phyloP scores from a whole-genome alignment of 2,113 vertebrate species.

The Menura novaehollandiae region DNA sequence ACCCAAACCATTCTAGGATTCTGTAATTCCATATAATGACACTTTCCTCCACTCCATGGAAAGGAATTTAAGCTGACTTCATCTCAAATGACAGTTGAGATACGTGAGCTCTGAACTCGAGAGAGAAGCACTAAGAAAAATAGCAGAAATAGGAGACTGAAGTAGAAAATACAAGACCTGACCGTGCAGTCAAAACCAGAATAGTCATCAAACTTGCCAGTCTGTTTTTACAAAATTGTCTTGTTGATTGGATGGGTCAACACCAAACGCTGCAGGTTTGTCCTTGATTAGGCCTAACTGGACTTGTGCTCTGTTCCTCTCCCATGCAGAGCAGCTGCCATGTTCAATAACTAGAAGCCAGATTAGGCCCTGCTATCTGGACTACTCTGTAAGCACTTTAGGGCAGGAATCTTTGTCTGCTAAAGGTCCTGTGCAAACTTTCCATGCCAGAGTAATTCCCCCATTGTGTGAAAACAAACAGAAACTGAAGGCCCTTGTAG shows the following conservation, averaged over 20 bases:
- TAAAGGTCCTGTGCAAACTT: neutral
- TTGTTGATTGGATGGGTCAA: neutral
- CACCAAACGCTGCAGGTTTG: neutral
- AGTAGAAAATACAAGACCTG: neutral
- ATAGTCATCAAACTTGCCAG: neutral
- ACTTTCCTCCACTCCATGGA: neutral
- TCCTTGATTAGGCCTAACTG: neutral
- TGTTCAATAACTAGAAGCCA: neutral
- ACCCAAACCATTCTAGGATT: neutral
- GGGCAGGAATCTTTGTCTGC: neutral
- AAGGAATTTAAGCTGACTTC: neutral
- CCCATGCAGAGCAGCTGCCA: neutral
- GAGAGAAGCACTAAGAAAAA: neutral
- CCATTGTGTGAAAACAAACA: conserved; percentile 14
- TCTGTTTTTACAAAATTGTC: neutral
- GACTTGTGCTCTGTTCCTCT: neutral
- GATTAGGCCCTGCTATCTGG: neutral
- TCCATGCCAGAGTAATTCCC: neutral
- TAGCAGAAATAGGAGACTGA: neutral
- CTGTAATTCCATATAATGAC: neutral
- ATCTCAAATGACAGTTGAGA: neutral
- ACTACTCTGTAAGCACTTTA: neutral
- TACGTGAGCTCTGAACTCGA: neutral
- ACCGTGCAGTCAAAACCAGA: neutral
- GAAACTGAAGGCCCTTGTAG: neutral